Evolutionary conservation across 2,888 invertebrate genomes (phyloP), one percentile per base, ranked within the genome.

Genomic region (Dysmachus trigonus): DNA sequence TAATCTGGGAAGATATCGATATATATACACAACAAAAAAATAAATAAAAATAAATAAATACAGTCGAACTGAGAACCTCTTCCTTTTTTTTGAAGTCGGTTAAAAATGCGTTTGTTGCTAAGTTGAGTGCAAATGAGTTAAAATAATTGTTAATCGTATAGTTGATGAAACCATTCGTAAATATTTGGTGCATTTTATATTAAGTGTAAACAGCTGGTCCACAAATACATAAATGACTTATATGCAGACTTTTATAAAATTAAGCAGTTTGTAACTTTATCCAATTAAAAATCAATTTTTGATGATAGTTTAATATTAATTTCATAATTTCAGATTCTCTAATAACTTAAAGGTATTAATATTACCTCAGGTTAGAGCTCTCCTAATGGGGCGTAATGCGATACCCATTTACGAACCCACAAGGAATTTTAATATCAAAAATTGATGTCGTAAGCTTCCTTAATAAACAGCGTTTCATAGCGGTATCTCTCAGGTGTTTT

Each of bases 261-360:
- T 62, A 62, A 62, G 62, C 62, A 62, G 62, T 30, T n/a, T 33
- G 31, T 6, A 73, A 73, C 31, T 73, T 73, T 33, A 73, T 73
- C 33, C 73, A 73, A 73, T 73, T 73, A 73, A 73, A 73, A 73
- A 73, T 73, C 73, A 73, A 73, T 73, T 73, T 73, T 73, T 33
- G 33, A 33, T 73, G 31, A 73, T 15, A 73, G 18, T 30, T 73
- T 30, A 33, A 33, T n/a, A 73, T 73, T 73, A 73, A 73, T 73
- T 31, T 73, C 18, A 3, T 8, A 33, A 73, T 73, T 73, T 73
- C 15, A 33, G 62, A 62, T 27, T 62, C 62, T 3, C 22, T 22
- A 62, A 62, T 27, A 62, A 62, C 22, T 62, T 27, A 10, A 62
- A 62, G 62, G 62, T 3, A 22, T 62, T 62, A 62, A 62, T 27